Percentiles rank a stretch among this genome's conserved stretches.
These are phyloP conservation scores for Pampus argenteus DNA, from an alignment of 2,797 vertebrate species.

Conservation along the genomic window DNA sequence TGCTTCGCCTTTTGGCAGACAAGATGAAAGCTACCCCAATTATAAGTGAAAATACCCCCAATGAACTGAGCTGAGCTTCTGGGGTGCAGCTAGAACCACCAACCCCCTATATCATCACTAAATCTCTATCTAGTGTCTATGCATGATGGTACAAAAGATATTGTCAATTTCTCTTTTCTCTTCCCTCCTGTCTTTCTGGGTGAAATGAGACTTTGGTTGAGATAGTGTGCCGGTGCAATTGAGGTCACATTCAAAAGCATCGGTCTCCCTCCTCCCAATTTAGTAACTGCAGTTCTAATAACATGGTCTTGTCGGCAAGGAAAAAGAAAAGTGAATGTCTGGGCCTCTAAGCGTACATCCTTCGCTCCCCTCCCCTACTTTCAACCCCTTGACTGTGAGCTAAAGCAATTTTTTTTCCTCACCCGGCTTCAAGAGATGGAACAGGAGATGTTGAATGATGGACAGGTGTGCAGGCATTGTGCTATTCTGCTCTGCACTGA, in stretches of 20 bases:
- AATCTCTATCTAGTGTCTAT: conserved; percentile 77
- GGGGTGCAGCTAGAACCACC: conserved; percentile 66
- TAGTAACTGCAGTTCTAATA: conserved; percentile 78
- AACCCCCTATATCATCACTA: conserved; percentile 73
- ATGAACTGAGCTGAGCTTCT: conserved; percentile 78
- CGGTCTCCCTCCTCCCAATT: conserved; percentile 71
- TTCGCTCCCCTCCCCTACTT: conserved; percentile 49
- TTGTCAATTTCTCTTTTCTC: conserved; percentile 73
- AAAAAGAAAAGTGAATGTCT: conserved; percentile 75
- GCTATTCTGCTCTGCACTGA: conserved; percentile 76
- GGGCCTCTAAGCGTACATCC: conserved; percentile 58
- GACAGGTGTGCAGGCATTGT: conserved; percentile 82
- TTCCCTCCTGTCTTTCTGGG: conserved; percentile 45
- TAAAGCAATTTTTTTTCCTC: conserved; percentile 55
- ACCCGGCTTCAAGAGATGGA: conserved; percentile 72
- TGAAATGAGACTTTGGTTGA: conserved; percentile 79
- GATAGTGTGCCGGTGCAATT: conserved; percentile 76
- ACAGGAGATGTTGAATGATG: conserved; percentile 81
- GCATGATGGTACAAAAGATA: conserved; percentile 80
- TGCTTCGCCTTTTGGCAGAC: conserved; percentile 87
- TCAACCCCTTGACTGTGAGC: conserved; percentile 69
- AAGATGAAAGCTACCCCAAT: conserved; percentile 93
- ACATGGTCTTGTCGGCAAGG: conserved; percentile 64
- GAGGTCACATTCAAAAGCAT: conserved; percentile 79
- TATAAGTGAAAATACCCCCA: conserved; percentile 89